Evolutionary conservation across 2,113 vertebrate genomes (phyloP).

Genomic region (Agelaius tricolor): DNA sequence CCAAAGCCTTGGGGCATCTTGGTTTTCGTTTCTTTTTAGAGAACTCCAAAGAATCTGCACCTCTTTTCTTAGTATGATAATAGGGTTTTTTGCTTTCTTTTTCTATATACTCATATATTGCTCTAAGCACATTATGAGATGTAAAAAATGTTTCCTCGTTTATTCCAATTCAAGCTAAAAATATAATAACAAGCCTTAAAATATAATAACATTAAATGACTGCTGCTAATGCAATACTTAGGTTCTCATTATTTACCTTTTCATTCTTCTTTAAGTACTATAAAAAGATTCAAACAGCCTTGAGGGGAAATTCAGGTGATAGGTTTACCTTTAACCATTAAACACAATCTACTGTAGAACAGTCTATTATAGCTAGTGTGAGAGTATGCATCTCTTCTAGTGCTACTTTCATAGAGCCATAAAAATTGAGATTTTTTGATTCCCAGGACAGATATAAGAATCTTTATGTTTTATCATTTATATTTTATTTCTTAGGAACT

Average conservation of each 20-base stretch:
- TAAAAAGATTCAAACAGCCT: neutral
- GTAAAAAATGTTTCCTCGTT: neutral
- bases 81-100: neutral
- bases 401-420: neutral
- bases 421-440: neutral
- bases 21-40: neutral
- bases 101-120: neutral
- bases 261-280: neutral
- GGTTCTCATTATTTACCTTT: neutral
- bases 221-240: neutral
- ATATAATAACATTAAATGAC: neutral
- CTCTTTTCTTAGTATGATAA: neutral
- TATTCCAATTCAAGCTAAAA: neutral
- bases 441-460: neutral
- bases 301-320: neutral
- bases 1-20: neutral
- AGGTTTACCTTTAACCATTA: neutral
- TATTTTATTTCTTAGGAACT: neutral
- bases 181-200: neutral
- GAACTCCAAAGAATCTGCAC: neutral
- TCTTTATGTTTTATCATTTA: neutral
- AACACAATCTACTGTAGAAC: neutral
- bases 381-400: neutral
- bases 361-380: neutral
- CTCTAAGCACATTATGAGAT: neutral